These are phyloP conservation scores for Augochlorella aurata DNA, from an alignment of 2,888 invertebrate genomes.

Conservation along the genomic window DNA sequence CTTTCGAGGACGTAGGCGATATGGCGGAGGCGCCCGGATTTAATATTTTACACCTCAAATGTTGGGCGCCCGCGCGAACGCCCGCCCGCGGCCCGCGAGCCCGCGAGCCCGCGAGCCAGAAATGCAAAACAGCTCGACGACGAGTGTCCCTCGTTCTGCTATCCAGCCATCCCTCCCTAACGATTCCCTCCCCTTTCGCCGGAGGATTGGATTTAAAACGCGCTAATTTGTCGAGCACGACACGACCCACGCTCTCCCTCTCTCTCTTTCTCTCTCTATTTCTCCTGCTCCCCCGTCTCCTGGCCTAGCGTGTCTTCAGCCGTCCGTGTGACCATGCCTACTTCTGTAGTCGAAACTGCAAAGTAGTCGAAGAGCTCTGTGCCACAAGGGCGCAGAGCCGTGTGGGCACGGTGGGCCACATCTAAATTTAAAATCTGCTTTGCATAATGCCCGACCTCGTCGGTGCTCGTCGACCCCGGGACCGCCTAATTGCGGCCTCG, in stretches of 20 bases:
- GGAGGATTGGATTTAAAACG: constrained; percentile 81
- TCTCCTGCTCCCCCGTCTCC: not conserved
- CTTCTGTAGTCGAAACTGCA: constrained; percentile 19
- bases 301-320: constrained; percentile 40
- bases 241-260: constrained; percentile 63
- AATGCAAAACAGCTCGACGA: constrained; percentile 66
- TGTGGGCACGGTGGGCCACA: constrained; percentile 72
- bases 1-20: constrained; percentile 70
- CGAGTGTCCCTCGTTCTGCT: constrained; percentile 32
- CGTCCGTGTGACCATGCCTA: constrained; percentile 44
- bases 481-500: constrained; percentile 78
- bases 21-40: constrained; percentile 75
- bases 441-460: constrained; percentile 79
- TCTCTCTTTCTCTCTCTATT: constrained; percentile 16
- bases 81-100: constrained; percentile 64
- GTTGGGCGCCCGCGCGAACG: constrained; percentile 74
- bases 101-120: constrained; percentile 69
- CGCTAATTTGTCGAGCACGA: constrained; percentile 80
- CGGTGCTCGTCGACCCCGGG: constrained; percentile 70
- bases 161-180: constrained; percentile 27
- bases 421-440: constrained; percentile 81
- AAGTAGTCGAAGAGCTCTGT: constrained; percentile 30
- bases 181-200: constrained; percentile 73
- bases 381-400: constrained; percentile 36
- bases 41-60: constrained; percentile 82